Evolutionary conservation across 2,888 invertebrate species (phyloP), one percentile per base, ranked within the genome.

Genomic region (Apantesis nais): DNA sequence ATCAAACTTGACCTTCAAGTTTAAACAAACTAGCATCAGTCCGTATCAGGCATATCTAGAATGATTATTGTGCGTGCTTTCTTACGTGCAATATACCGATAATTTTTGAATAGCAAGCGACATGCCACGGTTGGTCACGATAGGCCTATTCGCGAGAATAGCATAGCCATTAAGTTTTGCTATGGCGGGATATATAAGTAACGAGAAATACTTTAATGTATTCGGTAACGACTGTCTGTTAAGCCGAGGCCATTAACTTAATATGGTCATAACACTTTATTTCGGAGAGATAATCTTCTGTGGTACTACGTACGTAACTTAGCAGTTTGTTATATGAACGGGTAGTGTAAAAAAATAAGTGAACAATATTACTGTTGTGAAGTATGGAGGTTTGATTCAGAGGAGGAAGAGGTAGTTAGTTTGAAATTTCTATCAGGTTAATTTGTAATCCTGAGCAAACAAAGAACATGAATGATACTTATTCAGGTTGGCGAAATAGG

Each of bases 111-210:
- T 71, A 73, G 70, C 80, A 79, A 75, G 80, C 76, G 72, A 69
- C 83, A 80, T 76, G 81, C 81, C 62, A 80, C 39, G 67, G 52
- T 68, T 16, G 37, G 77, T 80, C 81, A 81, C 81, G 81, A 74
- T 68, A 73, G 39, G 37, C 25, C 29, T 67, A 44, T 72, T 66
- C 66, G 58, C 61, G 8, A 31, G 62, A 48, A 62, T 66, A 68
- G 41, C 34, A 52, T 69, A 39, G 25, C 67, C 71, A 71, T 67
- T 63, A 62, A 5, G 8, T 60, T 69, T 44, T 48, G 58, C 37
- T 29, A 39, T 31, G 52, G 37, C 44, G 67, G 67, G 67, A 71
- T 39, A 70, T 62, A 29, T 61, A 44, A 3, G 12, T 55, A 29
- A 55, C 25, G 52, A 44, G 62, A 37, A 55, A 39, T 66, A 55